Evolutionary conservation across 2,888 invertebrate species (phyloP).

Genomic region (Spisula subtruncata): DNA sequence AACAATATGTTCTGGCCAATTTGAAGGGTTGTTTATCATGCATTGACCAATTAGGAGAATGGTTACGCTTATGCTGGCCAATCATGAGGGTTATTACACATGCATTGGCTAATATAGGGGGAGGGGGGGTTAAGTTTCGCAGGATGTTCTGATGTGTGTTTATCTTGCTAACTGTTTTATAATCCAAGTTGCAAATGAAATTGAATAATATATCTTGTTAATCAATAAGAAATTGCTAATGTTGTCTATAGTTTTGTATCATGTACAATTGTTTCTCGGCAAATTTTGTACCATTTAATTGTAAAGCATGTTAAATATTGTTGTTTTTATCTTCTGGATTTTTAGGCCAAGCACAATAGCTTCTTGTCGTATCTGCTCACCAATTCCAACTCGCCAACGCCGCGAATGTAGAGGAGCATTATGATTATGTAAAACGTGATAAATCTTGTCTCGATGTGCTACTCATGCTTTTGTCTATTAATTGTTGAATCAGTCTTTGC

Average conservation of each 20-base stretch:
- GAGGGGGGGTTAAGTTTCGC: too few relatives aligned
- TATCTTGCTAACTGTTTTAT: too few relatives aligned
- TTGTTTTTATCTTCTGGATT: constrained; percentile 33
- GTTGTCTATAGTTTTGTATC: too few relatives aligned
- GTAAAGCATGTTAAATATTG: neutral
- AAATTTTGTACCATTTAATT: neutral
- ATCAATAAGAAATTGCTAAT: too few relatives aligned
- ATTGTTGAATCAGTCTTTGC: constrained; percentile 23
- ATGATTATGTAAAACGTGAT: constrained; percentile 33
- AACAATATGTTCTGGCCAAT: too few relatives aligned
- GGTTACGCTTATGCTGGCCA: too few relatives aligned
- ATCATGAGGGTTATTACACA: too few relatives aligned
- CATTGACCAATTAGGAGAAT: too few relatives aligned
- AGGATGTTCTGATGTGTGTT: too few relatives aligned
- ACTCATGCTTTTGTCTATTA: neutral
- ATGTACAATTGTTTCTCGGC: too few relatives aligned
- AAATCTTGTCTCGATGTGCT: constrained; percentile 18
- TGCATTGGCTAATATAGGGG: too few relatives aligned
- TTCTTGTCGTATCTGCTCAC: constrained; percentile 72
- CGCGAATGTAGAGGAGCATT: constrained; percentile 47
- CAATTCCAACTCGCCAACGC: constrained; percentile 58
- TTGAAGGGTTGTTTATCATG: too few relatives aligned
- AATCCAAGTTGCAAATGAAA: neutral
- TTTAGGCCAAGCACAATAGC: constrained; percentile 68
- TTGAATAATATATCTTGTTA: neutral